Base-by-base conservation (phyloP, 2,888 invertebrate species). In the Ectemnius lituratus region DNA sequence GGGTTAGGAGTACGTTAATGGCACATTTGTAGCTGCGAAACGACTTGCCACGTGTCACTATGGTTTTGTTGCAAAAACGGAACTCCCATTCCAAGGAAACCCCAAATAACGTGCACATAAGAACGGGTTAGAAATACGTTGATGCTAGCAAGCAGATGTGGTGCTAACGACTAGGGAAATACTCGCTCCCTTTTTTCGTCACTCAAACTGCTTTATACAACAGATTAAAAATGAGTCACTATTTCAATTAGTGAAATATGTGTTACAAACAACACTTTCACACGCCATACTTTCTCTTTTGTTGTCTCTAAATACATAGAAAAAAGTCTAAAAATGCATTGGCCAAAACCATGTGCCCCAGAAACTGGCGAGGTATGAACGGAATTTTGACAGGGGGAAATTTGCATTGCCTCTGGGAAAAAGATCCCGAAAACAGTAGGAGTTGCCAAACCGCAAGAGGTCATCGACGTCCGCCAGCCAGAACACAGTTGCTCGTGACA, bases 381-480 rank as follows among this genome's bases (percentile, higher is more conserved):
- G 5, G 37, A 37, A 37, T 37, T 37, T 37, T 37, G 37, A 2
- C 23, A 23, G 23, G 2, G 3, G 1, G 23, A 3, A 23, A 23
- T 23, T 23, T 2, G 23, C 23, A 23, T 23, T 23, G 23, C 23
- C 23, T 23, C 23, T 23, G 23, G 3, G 3, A 23, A 37, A 6
- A 11, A 37, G 11, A 37, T 37, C 1, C 37, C 37, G 52, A 16
- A 52, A 6, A 11, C 5, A 52, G 16, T 27, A n/a, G 2, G 23
- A 63, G 62, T 13, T 16, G 5, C 28, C 11, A 28, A 64, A 56
- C 23, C 45, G 20, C 13, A 46, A 63, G 18, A 62, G 63, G 67
- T 74, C 74, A 67, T 61, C 59, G 67, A 63, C 74, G 52, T 28
- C 18, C 4, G 63, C 62, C 52, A 23, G 37, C 11, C 65, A 11